These are phyloP conservation scores for Dendrolimus pini DNA, from an alignment of 2,888 invertebrate species.

Conservation along the genomic window DNA sequence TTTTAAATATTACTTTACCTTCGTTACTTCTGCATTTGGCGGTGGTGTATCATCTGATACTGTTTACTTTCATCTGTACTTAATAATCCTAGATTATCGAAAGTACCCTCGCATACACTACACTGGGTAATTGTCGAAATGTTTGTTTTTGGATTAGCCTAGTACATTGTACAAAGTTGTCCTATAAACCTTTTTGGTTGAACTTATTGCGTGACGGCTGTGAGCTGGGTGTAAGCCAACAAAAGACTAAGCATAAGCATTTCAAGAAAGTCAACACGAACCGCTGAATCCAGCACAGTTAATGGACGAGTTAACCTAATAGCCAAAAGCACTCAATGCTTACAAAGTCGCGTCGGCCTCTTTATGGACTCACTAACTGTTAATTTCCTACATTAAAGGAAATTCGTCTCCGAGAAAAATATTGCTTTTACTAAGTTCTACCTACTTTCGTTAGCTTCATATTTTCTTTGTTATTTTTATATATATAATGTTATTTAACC, in stretches of 20 bases:
- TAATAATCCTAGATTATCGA: no score
- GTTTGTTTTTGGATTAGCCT: no score
- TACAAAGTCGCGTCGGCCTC: slow-evolving; percentile 65
- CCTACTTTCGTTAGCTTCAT: slow-evolving; percentile 35
- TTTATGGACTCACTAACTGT: slow-evolving; percentile 68
- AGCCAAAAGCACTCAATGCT: slow-evolving; percentile 75
- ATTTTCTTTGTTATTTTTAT: slow-evolving; percentile 25
- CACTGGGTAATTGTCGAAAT: no score
- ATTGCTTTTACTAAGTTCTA: slow-evolving; percentile 38
- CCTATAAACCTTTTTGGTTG: no score
- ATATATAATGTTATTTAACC: no score
- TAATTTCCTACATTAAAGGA: slow-evolving; percentile 67
- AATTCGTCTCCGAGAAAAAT: slow-evolving; percentile 60
- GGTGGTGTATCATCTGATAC: no score
- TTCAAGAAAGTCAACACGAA: slow-evolving; percentile 54
- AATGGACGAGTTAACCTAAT: slow-evolving; percentile 72
- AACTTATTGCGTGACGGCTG: slow-evolving; percentile 15
- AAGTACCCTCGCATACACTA: no score
- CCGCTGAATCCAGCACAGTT: slow-evolving; percentile 53
- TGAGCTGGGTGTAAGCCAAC: slow-evolving; percentile 20
- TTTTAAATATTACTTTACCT: no score
- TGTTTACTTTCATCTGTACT: no score
- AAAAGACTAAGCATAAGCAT: slow-evolving; percentile 29
- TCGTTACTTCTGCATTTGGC: no score
- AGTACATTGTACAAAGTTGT: no score